These are phyloP conservation scores for Chlorodrepanis virens DNA, from an alignment of 2,113 vertebrate genomes.

Conservation along the genomic window DNA sequence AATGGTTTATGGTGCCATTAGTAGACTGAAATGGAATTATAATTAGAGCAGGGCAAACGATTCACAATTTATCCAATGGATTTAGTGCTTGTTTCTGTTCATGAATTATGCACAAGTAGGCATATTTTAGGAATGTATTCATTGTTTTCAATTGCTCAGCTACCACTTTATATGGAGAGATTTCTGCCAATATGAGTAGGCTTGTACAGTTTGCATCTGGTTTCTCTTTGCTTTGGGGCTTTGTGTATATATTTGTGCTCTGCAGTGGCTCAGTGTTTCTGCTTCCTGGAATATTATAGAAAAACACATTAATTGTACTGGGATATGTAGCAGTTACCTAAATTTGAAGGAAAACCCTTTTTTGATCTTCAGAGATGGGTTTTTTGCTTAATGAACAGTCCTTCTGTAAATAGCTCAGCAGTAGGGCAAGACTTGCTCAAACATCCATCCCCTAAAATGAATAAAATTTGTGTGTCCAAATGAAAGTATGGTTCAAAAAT, in stretches of 20 bases:
- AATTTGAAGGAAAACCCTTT: neutral
- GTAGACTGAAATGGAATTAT: constrained; percentile 57
- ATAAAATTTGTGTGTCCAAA: neutral
- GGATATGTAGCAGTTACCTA: neutral
- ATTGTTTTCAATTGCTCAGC: constrained; percentile 43
- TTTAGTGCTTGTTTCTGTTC: constrained; percentile 64
- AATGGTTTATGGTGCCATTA: constrained; percentile 42
- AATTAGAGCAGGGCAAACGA: constrained; percentile 52
- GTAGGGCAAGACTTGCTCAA: neutral
- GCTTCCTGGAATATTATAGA: neutral
- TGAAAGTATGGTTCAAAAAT: neutral
- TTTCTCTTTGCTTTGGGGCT: neutral
- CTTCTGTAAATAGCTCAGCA: neutral
- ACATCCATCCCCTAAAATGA: neutral
- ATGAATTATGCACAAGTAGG: constrained; percentile 59
- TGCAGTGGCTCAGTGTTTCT: neutral
- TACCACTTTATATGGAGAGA: neutral
- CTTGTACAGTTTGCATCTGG: neutral
- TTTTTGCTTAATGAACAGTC: neutral
- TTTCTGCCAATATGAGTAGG: neutral
- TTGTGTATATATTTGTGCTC: neutral
- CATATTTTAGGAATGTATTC: constrained; percentile 53
- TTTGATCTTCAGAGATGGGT: neutral
- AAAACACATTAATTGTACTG: neutral
- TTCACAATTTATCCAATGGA: constrained; percentile 61